Base-by-base conservation (phyloP, 2,797 vertebrate genomes). In the Micrastur ruficollis region DNA sequence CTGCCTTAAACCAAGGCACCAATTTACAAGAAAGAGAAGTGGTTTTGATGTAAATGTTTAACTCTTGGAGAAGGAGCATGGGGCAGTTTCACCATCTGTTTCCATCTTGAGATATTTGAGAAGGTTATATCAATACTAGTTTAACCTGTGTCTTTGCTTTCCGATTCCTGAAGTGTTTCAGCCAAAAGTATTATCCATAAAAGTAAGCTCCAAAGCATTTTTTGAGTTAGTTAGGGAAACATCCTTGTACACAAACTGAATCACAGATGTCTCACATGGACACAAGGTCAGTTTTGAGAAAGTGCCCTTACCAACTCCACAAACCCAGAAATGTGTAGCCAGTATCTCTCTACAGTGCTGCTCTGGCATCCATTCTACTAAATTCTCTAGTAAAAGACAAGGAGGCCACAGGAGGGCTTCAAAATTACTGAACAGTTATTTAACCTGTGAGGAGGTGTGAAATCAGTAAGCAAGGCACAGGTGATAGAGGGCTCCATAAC, bases 1-100 rank as follows among this genome's bases (percentile, higher is more conserved):
- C 5, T 86, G n/a, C 36, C 4, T 9, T 86, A 44, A 44, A 44
- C 42, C 42, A 44, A 44, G 42, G 22, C 40, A 81, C 86, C 81
- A 90, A 71, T 74, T 96, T 86, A 94, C 34, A 73, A 88, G 87
- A 90, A 86, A 82, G 9, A 83, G 20, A 95, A 81, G 27, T 20
- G n/a, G 26, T 13, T 94, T 86, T 74, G 20, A 71, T 61, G 31
- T 71, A 90, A 81, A 66, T 85, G 66, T 73, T 70, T 73, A 67
- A 85, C 17, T 61, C 46, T 53, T 53, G 58, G 49, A 58, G 42
- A 80, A 76, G n/a, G 5, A 59, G 5, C n/a, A 34, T 5, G 26
- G 7, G 25, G 9, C 23, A 34, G 3, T 66, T 85, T 76, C 58
- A 74, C 17, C 50, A 32, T 38, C 31, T 81, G 6, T 56, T 92